Evolutionary conservation across 2,113 vertebrate genomes (phyloP).

Genomic region (Scopus umbretta): DNA sequence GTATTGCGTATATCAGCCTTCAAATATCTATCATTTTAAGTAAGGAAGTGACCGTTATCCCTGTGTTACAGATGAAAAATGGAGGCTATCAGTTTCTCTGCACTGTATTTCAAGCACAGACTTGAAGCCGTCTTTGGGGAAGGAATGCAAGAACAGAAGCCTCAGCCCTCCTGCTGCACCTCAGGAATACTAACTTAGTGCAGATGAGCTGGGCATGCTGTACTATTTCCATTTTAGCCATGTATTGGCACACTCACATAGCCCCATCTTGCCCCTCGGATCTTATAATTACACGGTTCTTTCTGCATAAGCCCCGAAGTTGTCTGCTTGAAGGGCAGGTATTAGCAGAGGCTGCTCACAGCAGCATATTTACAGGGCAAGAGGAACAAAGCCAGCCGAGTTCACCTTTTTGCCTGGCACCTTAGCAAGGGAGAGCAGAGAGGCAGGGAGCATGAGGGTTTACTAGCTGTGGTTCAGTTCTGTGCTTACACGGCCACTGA

Average conservation of each 20-base stretch:
- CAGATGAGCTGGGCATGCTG: neutral
- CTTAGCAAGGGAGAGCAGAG: neutral
- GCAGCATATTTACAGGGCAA: neutral
- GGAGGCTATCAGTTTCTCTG: neutral
- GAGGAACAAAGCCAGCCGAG: fast-evolving
- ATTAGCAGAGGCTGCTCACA: neutral
- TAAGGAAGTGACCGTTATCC: neutral
- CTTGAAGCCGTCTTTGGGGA: neutral
- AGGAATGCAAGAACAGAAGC: neutral
- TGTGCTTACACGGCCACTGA: neutral
- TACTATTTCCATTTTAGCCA: neutral
- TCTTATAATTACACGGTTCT: neutral
- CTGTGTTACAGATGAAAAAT: neutral
- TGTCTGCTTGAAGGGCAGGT: neutral
- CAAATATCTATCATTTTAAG: neutral
- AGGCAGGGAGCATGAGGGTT: neutral
- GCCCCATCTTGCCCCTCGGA: neutral
- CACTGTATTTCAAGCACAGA: neutral
- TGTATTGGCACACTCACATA: neutral
- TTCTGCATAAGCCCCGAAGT: neutral
- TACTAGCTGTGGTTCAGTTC: neutral
- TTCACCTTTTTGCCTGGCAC: neutral
- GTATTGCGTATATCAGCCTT: neutral
- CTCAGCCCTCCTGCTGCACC: neutral
- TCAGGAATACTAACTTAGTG: neutral